These are phyloP conservation scores for Mormyrus lacerda DNA, from an alignment of 2,113 vertebrate genomes.

Conservation along the genomic window DNA sequence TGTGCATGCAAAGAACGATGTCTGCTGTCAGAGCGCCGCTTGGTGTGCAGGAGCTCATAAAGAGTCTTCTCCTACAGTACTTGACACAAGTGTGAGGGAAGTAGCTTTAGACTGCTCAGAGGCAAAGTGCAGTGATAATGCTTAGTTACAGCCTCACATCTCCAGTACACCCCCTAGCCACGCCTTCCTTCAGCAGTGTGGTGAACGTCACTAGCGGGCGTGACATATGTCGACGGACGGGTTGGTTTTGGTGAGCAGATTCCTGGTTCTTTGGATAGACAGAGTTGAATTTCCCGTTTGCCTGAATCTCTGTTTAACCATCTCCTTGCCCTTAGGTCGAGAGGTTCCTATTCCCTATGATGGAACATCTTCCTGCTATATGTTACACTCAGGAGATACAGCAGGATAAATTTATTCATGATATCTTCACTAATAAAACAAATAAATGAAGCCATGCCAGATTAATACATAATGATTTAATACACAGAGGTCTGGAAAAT, in stretches of 20 bases:
- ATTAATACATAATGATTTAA: background rate
- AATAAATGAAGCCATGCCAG: background rate
- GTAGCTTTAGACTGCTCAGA: background rate
- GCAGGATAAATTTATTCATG: background rate
- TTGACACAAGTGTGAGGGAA: background rate
- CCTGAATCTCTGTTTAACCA: background rate
- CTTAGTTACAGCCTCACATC: background rate
- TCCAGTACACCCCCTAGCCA: background rate
- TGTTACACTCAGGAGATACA: background rate
- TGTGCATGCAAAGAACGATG: background rate
- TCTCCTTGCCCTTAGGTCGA: background rate
- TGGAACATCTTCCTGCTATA: background rate
- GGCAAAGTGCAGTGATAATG: background rate
- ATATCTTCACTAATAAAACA: background rate
- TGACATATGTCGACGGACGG: background rate
- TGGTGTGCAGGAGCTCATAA: background rate
- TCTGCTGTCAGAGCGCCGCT: background rate
- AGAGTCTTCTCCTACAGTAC: background rate
- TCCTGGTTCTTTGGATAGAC: background rate
- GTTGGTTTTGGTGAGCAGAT: background rate
- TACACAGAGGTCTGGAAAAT: background rate
- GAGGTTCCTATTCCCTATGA: background rate
- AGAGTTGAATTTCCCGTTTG: constrained; percentile 8
- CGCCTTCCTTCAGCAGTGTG: background rate
- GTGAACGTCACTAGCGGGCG: background rate